Evolutionary conservation across 35 echinoderm and acorn worm genomes (phyloP).

Genomic region (Amphiura filiformis): DNA sequence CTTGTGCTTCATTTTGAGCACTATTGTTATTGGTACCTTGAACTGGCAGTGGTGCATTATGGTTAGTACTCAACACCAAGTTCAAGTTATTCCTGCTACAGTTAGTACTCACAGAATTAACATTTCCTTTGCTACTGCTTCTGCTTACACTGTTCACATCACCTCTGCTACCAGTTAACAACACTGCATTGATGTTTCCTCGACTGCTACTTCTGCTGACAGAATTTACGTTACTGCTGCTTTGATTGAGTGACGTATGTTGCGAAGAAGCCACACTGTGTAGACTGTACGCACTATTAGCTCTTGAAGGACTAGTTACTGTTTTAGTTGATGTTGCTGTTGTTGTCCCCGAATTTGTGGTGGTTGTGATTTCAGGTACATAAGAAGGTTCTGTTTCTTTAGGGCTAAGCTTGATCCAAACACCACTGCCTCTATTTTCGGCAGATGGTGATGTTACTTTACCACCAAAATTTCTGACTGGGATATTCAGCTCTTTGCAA

Average conservation of each 20-base stretch:
- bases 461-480: conserved; percentile 80
- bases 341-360: no score
- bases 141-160: neutral
- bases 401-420: conserved; percentile 73
- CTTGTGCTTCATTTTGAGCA: conserved; percentile 29
- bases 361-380: neutral
- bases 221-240: neutral
- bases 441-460: conserved; percentile 75
- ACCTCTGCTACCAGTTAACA: neutral
- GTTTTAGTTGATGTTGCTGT: no score
- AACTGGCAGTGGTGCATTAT: neutral
- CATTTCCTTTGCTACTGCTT: neutral
- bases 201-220: neutral
- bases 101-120: neutral
- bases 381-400: neutral
- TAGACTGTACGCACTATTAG: conserved; percentile 36
- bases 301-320: neutral
- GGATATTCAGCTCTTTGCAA: conserved; percentile 79
- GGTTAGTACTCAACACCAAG: neutral
- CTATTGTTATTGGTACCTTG: neutral
- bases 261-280: conserved; percentile 18
- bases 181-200: neutral
- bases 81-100: neutral
- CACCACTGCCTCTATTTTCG: conserved; percentile 43
- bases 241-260: neutral